Evolutionary conservation across 2,888 invertebrate species (phyloP).

Genomic region (Melanchra persicariae): DNA sequence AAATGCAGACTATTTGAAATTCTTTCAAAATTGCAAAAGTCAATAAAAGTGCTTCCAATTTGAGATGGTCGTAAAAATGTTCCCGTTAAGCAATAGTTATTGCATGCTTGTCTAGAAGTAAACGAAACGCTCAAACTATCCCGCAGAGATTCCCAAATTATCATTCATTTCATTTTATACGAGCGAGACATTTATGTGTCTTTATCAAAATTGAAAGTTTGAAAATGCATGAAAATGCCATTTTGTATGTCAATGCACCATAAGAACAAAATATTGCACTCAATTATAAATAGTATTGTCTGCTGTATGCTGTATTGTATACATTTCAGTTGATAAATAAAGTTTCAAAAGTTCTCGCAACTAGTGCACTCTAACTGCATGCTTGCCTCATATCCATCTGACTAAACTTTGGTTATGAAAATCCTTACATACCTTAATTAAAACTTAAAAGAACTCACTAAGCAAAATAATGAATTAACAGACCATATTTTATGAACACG

Average conservation of each 20-base stretch:
- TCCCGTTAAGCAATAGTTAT: conserved; percentile 59
- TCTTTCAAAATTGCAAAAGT: conserved; percentile 24
- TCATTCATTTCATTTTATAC: conserved; percentile 46
- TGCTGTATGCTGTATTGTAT: too few relatives aligned
- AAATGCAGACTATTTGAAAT: conserved; percentile 16
- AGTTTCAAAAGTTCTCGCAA: background rate
- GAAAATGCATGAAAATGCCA: background rate
- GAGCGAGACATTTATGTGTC: conserved; percentile 11
- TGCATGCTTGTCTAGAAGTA: conserved; percentile 43
- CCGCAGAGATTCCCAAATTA: conserved; percentile 32
- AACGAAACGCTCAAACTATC: conserved; percentile 29
- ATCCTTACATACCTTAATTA: too few relatives aligned
- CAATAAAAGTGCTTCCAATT: conserved; percentile 54
- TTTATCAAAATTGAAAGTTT: conserved; percentile 22
- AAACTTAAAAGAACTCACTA: too few relatives aligned
- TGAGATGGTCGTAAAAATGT: conserved; percentile 60
- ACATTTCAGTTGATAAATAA: background rate
- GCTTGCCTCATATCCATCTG: background rate
- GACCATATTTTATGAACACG: background rate
- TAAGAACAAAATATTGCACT: background rate
- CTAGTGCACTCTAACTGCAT: background rate
- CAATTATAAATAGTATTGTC: too few relatives aligned
- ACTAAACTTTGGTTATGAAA: too few relatives aligned
- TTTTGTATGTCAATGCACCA: background rate
- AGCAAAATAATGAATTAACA: conserved; percentile 2